Evolutionary conservation across 2,113 vertebrate species (phyloP), one percentile per base, ranked within the genome.

Genomic region (Euleptes europaea): DNA sequence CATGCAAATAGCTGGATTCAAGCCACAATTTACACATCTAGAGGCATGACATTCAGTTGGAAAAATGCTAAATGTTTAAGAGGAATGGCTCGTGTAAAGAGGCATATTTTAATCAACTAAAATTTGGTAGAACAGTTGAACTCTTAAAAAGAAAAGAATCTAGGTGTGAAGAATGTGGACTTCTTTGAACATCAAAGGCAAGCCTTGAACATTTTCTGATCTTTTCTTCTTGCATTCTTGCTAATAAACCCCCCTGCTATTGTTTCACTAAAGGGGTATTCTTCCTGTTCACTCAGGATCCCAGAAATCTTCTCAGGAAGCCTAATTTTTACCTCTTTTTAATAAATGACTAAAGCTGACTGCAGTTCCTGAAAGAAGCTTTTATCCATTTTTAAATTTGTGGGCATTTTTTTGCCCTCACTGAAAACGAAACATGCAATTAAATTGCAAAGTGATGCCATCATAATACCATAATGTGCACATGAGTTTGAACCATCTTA

Each of bases 371-470:
- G 79, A 86, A 86, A 86, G 33, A 72, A 75, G 12, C 17, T 40
- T 5, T 10, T 88, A 33, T 2, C 31, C 65, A 54, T 65, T 87
- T 85, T 10, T 80, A 74, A 77, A 67, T 40, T 35, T 51, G 1
- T 66, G 38, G n/a, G 40, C 79, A 13, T 33, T 47, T 35, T 40
- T 4, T 19, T 1, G 31, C 49, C 38, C 28, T 44, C 9, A 87
- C 85, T 71, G 66, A 86, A 88, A 87, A 0, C 40, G 42, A 84
- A 72, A 83, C 11, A 57, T 72, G 40, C 15, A 51, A 78, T 33
- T 81, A 84, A 78, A 90, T 82, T 88, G 69, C 17, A 87, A 89
- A 90, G 69, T 12, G 73, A 73, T 77, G 4, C 12, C 51, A 82
- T 86, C 81, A 70, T 14, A 42, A 12, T 73, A 75, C 31, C 51